phyloP scores from a whole-genome alignment of 2,888 invertebrate genomes.

The Eilema griseolum region DNA sequence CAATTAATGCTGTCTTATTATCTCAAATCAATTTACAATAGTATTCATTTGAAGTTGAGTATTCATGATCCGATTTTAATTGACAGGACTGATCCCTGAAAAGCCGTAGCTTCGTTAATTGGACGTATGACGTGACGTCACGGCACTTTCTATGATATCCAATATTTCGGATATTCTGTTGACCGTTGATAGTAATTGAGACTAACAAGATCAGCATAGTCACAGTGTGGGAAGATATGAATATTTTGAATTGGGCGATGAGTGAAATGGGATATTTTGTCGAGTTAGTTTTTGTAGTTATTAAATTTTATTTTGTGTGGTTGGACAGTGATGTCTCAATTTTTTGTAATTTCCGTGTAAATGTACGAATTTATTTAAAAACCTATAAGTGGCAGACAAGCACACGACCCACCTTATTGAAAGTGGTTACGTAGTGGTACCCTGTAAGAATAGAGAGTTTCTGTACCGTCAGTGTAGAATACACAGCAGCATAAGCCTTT shows the following conservation, averaged over 20 bases:
- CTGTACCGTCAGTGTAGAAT: no score
- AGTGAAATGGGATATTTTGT: not conserved
- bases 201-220: not conserved
- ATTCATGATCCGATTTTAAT: slow-evolving; percentile 31
- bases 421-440: no score
- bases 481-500: no score
- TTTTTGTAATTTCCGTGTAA: no score
- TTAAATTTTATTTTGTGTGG: no score
- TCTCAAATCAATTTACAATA: not conserved
- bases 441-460: no score
- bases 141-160: slow-evolving; percentile 17
- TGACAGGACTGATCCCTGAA: slow-evolving; percentile 18
- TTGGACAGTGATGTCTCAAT: no score
- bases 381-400: no score
- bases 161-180: slow-evolving; percentile 4
- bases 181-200: not conserved
- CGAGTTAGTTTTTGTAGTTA: not conserved
- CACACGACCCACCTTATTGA: no score
- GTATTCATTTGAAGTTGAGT: not conserved
- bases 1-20: not conserved
- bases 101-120: slow-evolving; percentile 30
- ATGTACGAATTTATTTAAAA: no score
- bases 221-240: not conserved
- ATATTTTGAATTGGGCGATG: not conserved
- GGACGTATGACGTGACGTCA: slow-evolving; percentile 34